Conservation (phyloP, 1,140 invertebrate genomes). For the Neodiprion pinetum region DNA sequence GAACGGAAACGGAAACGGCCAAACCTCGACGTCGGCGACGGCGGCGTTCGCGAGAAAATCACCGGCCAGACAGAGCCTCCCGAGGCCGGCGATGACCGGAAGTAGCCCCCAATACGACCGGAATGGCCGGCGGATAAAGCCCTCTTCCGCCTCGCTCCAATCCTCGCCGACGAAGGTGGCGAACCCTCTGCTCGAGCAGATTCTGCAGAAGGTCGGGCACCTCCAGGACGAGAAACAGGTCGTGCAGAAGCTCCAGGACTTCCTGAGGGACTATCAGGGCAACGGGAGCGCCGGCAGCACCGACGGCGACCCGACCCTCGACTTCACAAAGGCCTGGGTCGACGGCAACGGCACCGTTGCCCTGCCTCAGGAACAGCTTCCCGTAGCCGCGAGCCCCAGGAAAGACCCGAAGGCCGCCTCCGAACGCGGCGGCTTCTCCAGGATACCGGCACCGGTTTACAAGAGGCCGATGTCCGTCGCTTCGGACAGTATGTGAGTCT, state of each 20-base stretch:
- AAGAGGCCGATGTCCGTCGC: constrained; percentile 56
- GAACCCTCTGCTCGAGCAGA: constrained; percentile 74
- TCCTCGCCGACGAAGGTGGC: constrained; percentile 69
- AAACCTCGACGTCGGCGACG: constrained; percentile 44
- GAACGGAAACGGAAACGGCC: constrained; percentile 9
- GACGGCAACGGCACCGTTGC: constrained; percentile 72
- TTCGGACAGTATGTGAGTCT: constrained; percentile 48
- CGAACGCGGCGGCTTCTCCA: constrained; percentile 52
- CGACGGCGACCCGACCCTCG: constrained; percentile 69
- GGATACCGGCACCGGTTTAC: constrained; percentile 60
- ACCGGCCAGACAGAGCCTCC: constrained; percentile 69
- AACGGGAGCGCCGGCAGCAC: constrained; percentile 27
- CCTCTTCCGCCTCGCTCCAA: constrained; percentile 62
- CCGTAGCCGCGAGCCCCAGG: constrained; percentile 50
- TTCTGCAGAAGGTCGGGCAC: constrained; percentile 72
- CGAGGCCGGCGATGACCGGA: constrained; percentile 60
- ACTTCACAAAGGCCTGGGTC: constrained; percentile 77
- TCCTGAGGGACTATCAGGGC: constrained; percentile 69
- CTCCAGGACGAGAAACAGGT: constrained; percentile 74
- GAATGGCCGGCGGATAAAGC: constrained; percentile 62
- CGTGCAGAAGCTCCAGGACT: constrained; percentile 73
- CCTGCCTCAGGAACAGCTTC: constrained; percentile 46
- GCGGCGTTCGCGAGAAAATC: constrained; percentile 68
- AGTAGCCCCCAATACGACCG: constrained; percentile 59
- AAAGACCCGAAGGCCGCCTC: constrained; percentile 57